Percentiles rank a stretch among this genome's conserved stretches.
These are phyloP conservation scores for Oryzias sinensis DNA, from an alignment of 2,797 vertebrate species.

Conservation along the genomic window DNA sequence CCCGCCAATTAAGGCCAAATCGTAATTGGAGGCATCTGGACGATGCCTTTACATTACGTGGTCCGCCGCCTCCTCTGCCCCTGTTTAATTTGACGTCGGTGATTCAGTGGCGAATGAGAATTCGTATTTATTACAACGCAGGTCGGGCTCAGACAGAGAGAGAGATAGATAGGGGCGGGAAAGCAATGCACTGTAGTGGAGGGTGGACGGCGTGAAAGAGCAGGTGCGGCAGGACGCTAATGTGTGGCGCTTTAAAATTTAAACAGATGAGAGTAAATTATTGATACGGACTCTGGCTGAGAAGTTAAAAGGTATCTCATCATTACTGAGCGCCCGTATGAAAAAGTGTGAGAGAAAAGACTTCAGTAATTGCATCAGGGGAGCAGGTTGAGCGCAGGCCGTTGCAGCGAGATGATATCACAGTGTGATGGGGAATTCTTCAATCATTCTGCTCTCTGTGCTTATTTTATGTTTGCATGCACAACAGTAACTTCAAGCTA, in stretches of 20 bases:
- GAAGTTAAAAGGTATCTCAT: slow-evolving; percentile 84
- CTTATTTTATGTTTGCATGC: not conserved
- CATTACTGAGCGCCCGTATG: slow-evolving; percentile 70
- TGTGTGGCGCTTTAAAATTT: slow-evolving; percentile 85
- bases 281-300: slow-evolving; percentile 80
- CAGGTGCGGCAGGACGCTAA: slow-evolving; percentile 80
- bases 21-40: slow-evolving; percentile 71
- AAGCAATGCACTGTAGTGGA: slow-evolving; percentile 40
- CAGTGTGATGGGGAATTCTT: slow-evolving; percentile 8
- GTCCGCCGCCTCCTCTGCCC: slow-evolving; percentile 66
- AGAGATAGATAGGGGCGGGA: slow-evolving; percentile 5
- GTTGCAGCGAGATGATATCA: slow-evolving; percentile 13
- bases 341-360: slow-evolving; percentile 58
- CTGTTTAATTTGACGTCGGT: slow-evolving; percentile 77
- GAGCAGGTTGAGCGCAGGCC: slow-evolving; percentile 25
- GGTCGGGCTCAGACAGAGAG: slow-evolving; percentile 2
- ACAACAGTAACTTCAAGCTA: not conserved
- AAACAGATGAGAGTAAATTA: slow-evolving; percentile 82
- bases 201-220: slow-evolving; percentile 79
- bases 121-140: slow-evolving; percentile 62
- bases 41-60: slow-evolving; percentile 72
- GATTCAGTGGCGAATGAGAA: slow-evolving; percentile 65
- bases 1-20: slow-evolving; percentile 74
- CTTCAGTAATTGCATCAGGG: slow-evolving; percentile 45
- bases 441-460: not conserved